phyloP scores from a whole-genome alignment of 2,113 vertebrate species.

The Campylomormyrus numenius region DNA sequence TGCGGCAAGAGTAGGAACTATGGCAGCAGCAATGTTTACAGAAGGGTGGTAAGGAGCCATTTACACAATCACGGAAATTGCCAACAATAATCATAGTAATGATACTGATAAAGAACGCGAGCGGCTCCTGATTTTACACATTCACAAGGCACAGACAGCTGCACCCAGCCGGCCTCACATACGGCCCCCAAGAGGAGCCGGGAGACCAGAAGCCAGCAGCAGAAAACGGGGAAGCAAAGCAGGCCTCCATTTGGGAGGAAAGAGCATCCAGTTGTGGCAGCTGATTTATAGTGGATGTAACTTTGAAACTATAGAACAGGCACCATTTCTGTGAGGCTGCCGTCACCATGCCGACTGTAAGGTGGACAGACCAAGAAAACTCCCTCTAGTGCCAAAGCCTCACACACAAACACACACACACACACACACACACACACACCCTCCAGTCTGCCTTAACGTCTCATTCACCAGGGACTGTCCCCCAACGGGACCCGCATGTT shows the following conservation, averaged over 20 bases:
- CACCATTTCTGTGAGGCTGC: neutral
- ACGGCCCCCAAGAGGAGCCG: neutral
- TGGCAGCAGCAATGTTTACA: neutral
- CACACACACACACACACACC: neutral
- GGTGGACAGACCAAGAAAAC: neutral
- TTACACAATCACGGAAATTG: neutral
- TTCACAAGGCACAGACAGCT: neutral
- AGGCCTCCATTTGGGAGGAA: constrained; percentile 24
- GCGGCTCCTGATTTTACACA: neutral
- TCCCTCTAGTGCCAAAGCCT: neutral
- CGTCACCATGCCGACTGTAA: neutral
- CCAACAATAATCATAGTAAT: neutral
- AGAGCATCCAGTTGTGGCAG: constrained; percentile 33
- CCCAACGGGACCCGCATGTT: neutral
- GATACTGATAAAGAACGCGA: neutral
- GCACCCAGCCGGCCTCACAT: neutral
- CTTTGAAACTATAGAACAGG: constrained; percentile 14
- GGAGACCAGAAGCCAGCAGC: constrained; percentile 4
- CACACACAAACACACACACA: neutral
- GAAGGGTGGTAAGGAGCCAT: neutral
- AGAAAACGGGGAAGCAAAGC: constrained; percentile 24
- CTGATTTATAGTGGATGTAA: constrained; percentile 42
- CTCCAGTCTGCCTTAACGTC: neutral
- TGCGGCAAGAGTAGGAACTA: neutral
- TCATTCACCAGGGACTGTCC: neutral